Evolutionary conservation across 2,888 invertebrate genomes (phyloP).

Genomic region (Apamea epomidion): DNA sequence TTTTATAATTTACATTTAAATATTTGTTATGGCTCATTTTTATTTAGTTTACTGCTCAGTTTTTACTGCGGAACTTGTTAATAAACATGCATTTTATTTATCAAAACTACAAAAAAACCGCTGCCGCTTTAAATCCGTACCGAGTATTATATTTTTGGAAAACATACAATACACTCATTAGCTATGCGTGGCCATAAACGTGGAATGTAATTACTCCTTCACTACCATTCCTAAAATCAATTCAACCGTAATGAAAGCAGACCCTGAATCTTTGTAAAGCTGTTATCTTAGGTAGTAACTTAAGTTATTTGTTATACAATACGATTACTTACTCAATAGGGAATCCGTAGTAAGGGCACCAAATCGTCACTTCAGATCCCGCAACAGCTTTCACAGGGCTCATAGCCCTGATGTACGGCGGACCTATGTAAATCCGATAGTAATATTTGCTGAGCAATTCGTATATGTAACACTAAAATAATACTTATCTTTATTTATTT

Average conservation of each 20-base stretch:
- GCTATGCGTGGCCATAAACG: not conserved
- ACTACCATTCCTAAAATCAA: not conserved
- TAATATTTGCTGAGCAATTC: slow-evolving; percentile 62
- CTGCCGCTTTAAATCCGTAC: not conserved
- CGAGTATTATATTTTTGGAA: not conserved
- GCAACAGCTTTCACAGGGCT: slow-evolving; percentile 95
- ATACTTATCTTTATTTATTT: slow-evolving; percentile 69
- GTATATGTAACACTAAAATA: slow-evolving; percentile 55
- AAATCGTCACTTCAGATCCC: slow-evolving; percentile 93
- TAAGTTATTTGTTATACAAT: slow-evolving; percentile 8
- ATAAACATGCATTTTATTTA: no score
- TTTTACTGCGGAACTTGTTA: no score
- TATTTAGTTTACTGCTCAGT: no score
- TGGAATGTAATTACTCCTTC: not conserved
- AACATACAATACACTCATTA: not conserved
- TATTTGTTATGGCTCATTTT: not conserved
- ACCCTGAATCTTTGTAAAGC: not conserved
- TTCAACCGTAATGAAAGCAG: not conserved
- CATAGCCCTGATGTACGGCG: slow-evolving; percentile 94
- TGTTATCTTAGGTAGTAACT: not conserved
- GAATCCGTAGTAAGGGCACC: slow-evolving; percentile 96
- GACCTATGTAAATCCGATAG: slow-evolving; percentile 87
- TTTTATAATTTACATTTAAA: not conserved
- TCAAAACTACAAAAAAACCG: not conserved
- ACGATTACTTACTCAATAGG: slow-evolving; percentile 91